Percentiles rank a stretch among this genome's conserved stretches.
Conservation (phyloP, 1,140 invertebrate genomes). For the Arion vulgaris region DNA sequence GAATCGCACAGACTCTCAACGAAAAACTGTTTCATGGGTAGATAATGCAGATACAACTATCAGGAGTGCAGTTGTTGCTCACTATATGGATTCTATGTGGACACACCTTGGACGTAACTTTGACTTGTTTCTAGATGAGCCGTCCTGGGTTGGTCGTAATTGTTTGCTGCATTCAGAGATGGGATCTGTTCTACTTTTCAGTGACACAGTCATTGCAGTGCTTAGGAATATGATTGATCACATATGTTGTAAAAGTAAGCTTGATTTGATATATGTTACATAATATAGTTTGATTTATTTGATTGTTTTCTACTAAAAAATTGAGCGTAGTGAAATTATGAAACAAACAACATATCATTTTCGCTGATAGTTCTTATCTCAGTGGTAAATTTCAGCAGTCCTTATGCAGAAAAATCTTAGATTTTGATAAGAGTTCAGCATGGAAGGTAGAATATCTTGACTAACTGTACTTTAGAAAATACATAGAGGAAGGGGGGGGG, state of each 20-base stretch:
- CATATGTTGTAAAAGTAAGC: constrained; percentile 67
- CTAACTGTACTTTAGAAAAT: too few relatives aligned
- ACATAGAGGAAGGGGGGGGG: too few relatives aligned
- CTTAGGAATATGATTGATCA: constrained; percentile 68
- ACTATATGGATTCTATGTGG: constrained; percentile 69
- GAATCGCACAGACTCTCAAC: constrained; percentile 57
- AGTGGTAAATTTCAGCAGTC: too few relatives aligned
- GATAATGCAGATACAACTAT: constrained; percentile 68
- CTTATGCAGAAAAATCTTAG: too few relatives aligned
- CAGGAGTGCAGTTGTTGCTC: constrained; percentile 57
- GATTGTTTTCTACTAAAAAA: background rate
- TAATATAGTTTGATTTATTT: background rate
- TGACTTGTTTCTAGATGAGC: constrained; percentile 64
- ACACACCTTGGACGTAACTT: constrained; percentile 64
- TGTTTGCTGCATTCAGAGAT: constrained; percentile 55
- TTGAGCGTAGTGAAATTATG: background rate
- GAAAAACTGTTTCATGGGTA: constrained; percentile 71
- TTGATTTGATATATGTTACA: background rate
- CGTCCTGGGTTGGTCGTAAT: constrained; percentile 57
- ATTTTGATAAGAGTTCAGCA: too few relatives aligned
- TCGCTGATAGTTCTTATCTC: too few relatives aligned
- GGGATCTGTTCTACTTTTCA: constrained; percentile 59
- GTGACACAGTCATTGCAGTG: constrained; percentile 61
- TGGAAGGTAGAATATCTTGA: too few relatives aligned
- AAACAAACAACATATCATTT: too few relatives aligned